phyloP scores from a whole-genome alignment of 2,888 invertebrate genomes.

The Cheilosia scutellata region DNA sequence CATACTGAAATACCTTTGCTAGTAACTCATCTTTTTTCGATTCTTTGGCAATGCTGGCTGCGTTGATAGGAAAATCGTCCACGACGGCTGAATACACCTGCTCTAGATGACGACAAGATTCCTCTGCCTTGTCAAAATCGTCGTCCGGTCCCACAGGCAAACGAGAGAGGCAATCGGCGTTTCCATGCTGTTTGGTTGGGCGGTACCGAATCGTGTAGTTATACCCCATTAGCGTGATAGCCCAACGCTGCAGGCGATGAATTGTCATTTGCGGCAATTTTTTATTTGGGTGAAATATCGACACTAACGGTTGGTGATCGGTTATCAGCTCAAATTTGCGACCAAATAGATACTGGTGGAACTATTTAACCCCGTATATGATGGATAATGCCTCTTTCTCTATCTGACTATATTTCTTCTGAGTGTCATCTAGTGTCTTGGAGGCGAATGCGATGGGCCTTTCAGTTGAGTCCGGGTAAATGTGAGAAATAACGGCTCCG shows the following conservation, averaged over 20 bases:
- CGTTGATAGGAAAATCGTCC: slow-evolving; percentile 18
- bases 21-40: slow-evolving; percentile 9
- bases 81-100: background rate
- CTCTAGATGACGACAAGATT: slow-evolving; percentile 4
- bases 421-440: slow-evolving; percentile 53
- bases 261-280: slow-evolving; percentile 57
- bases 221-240: slow-evolving; percentile 45
- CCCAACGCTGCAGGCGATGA: slow-evolving; percentile 62
- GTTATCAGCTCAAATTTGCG: slow-evolving; percentile 51
- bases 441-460: slow-evolving; percentile 60
- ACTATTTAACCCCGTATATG: slow-evolving; percentile 46
- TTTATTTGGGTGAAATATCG: slow-evolving; percentile 58
- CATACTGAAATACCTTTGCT: slow-evolving; percentile 9
- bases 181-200: slow-evolving; percentile 31
- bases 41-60: background rate
- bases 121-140: slow-evolving; percentile 13
- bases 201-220: slow-evolving; percentile 38
- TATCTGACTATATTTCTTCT: slow-evolving; percentile 53
- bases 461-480: slow-evolving; percentile 45
- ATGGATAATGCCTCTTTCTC: slow-evolving; percentile 60
- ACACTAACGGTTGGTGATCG: slow-evolving; percentile 54
- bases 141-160: slow-evolving; percentile 28
- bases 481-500: slow-evolving; percentile 52
- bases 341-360: slow-evolving; percentile 58
- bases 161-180: slow-evolving; percentile 38